Base-by-base conservation (phyloP, 92 coral and sea anemone genomes). In the Epizoanthus ramosus region DNA sequence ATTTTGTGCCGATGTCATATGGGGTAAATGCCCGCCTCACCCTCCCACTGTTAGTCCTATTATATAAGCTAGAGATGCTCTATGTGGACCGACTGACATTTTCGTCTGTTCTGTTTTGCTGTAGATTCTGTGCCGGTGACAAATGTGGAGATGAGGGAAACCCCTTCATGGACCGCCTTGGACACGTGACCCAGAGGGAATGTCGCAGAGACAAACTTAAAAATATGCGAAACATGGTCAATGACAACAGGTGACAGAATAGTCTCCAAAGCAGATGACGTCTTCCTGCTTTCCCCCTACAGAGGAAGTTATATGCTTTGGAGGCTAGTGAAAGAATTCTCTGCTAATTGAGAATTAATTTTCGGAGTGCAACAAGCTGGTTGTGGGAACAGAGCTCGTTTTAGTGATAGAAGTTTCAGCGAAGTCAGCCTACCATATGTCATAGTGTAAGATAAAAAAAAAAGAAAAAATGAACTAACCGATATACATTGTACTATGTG, bases 61-160 rank as follows among this genome's bases (percentile, higher is more conserved):
- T 13, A 50, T 13, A 50, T 13, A 50, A 13, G 16, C 54, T 50
- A 50, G 54, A 50, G 54, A 50, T 50, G 54, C 0, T n/a, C 33
- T 2, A 24, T 23, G 35, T 17, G 17, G 8, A 35, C 12, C 68
- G 28, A 6, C 24, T 63, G 1, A 0, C 16, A 63, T 31, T n/a
- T 8, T 9, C 3, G 5, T 37, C 43, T 3, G 43, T 37, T 15
- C 8, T 65, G 41, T 71, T 41, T 68, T 17, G 22, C 3, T 71
- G 22, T 71, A 71, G 75, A 71, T 71, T 71, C 8, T 71, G 33
- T 12, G 56, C 50, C 50, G 75, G 23, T 41, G 28, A 19, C 31
- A 71, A 67, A 22, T 24, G 17, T 28, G 16, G 69, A 64, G 7
- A 22, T 16, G 69, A 7, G 14, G 28, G 35, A 13, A 65, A 35